phyloP scores from a whole-genome alignment of 1,140 invertebrate species.

The Habropoda laboriosa region DNA sequence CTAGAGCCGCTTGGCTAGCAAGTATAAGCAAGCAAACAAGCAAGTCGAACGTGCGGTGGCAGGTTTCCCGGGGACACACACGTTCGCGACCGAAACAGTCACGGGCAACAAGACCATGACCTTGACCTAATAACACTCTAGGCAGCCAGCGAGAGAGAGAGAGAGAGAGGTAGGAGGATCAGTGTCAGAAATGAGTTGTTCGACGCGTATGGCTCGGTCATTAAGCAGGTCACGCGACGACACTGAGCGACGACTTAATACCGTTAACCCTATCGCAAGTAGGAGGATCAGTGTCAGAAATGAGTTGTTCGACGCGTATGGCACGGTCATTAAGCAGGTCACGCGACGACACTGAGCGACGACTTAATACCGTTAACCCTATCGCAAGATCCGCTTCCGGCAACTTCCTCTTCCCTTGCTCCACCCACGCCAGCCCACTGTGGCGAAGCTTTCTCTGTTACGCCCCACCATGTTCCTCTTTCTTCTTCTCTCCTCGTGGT shows the following conservation, averaged over 20 bases:
- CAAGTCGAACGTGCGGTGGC: not conserved
- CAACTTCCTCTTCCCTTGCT: constrained; percentile 42
- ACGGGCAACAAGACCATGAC: constrained; percentile 11
- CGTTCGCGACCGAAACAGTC: constrained; percentile 8
- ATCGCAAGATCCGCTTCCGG: constrained; percentile 71
- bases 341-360: constrained; percentile 62
- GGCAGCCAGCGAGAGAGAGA: not conserved
- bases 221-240: constrained; percentile 66
- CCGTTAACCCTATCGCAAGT: constrained; percentile 69
- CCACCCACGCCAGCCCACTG: constrained; percentile 47
- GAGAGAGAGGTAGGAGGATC: too few relatives aligned
- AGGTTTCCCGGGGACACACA: constrained; percentile 13
- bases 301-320: constrained; percentile 36
- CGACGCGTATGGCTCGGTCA: constrained; percentile 34
- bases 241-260: constrained; percentile 62
- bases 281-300: constrained; percentile 24
- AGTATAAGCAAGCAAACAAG: not conserved
- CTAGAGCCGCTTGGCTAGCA: too few relatives aligned
- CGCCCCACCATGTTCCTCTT: not conserved
- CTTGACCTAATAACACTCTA: constrained; percentile 33
- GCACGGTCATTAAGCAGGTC: constrained; percentile 56
- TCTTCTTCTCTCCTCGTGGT: too few relatives aligned
- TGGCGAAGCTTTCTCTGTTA: constrained; percentile 43
- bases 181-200: constrained; percentile 20
- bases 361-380: constrained; percentile 69